Evolutionary conservation across 1,140 invertebrate genomes (phyloP), one percentile per base, ranked within the genome.

Genomic region (Vanessa atalanta): DNA sequence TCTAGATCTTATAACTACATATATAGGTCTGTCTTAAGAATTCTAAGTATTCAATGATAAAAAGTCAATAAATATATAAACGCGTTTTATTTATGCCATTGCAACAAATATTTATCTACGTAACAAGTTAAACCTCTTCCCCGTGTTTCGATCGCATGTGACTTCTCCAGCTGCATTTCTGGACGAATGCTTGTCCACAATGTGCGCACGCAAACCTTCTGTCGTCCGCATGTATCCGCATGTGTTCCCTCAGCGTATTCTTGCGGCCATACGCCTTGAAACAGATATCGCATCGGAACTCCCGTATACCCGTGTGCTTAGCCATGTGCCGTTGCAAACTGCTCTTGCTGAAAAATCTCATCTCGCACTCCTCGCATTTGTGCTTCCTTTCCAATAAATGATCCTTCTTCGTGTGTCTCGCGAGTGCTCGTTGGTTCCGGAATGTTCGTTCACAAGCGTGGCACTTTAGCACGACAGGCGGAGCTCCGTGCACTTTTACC

Each of bases 251-350:
- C 0, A 97, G 86, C 83, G 96, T 97, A 79, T 96, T 96, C 80
- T 96, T 96, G 2, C 96, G 94, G 0, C 95, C 96, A 77, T 97
- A 97, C 61, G 94, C 94, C 81, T 97, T 97, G 5, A 94, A 94
- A 86, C 97, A 97, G 8, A 96, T 92, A 53, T 96, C 95, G 83
- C 97, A 97, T 47, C 94, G 94, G 81, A 95, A 96, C 86, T 95
- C 94, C 77, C 96, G 96, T 73, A 96, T 93, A 0, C 96, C 96
- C 0, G 96, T 96, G 83, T 97, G 96, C 7, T 95, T 95, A 3
- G 95, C 94, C 78, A 95, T 93, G 80, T 97, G 97, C 11, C 96
- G 93, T 12, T 95, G 92, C 47, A 97, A 85, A 81, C 96, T 95
- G 74, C 96, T 95, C 73, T 96, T 96, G 1, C 95, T 93, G 77